phyloP scores from a whole-genome alignment of 2,113 vertebrate species.

The Dasyurus viverrinus region DNA sequence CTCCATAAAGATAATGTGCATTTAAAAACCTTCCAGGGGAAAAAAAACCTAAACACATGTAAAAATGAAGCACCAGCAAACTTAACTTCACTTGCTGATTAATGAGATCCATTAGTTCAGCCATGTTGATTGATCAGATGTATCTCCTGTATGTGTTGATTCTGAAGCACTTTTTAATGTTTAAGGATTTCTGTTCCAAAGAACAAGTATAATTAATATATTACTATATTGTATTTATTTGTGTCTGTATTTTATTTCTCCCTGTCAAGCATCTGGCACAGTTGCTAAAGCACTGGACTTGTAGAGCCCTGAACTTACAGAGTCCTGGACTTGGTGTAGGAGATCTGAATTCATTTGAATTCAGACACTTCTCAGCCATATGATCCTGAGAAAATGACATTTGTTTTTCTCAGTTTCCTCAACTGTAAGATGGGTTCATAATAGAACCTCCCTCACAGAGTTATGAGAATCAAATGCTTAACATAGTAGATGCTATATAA shows the following conservation, averaged over 20 bases:
- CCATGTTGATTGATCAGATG: constrained; percentile 52
- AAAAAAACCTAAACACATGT: constrained; percentile 44
- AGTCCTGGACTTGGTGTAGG: not conserved
- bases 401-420: not conserved
- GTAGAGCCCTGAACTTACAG: not conserved
- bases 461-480: not conserved
- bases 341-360: not conserved
- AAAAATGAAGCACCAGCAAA: constrained; percentile 35
- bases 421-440: not conserved
- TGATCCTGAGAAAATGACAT: not conserved
- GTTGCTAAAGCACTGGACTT: not conserved
- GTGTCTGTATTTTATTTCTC: not conserved
- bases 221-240: not conserved
- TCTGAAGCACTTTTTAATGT: constrained; percentile 50
- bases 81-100: constrained; percentile 41
- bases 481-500: not conserved
- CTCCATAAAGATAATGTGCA: constrained; percentile 65
- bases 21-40: constrained; percentile 30
- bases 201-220: constrained; percentile 30
- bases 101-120: constrained; percentile 55
- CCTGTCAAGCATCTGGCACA: not conserved
- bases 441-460: not conserved
- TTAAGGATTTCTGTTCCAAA: constrained; percentile 64
- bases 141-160: not conserved
- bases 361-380: not conserved